Evolutionary conservation across 2,797 vertebrate species (phyloP).

Genomic region (Melanotaenia nigrans): DNA sequence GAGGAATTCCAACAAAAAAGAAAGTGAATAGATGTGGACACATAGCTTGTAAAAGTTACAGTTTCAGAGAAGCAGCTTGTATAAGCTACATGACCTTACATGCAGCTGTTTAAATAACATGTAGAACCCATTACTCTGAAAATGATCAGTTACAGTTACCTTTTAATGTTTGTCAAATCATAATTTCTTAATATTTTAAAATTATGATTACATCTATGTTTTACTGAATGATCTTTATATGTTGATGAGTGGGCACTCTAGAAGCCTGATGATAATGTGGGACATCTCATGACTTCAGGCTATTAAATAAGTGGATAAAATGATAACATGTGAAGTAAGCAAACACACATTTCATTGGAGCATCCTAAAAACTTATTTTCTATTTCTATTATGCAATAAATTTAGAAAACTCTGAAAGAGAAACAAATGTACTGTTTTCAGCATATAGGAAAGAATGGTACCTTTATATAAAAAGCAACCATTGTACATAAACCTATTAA

Average conservation of each 20-base stretch:
- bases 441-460: background rate
- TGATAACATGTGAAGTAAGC: too few species aligned
- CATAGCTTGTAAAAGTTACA: background rate
- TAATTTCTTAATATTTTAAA: too few species aligned
- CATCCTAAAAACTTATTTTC: background rate
- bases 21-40: background rate
- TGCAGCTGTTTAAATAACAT: background rate
- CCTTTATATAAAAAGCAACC: background rate
- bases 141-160: too few species aligned
- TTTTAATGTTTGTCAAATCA: too few species aligned
- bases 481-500: background rate
- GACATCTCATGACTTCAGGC: too few species aligned
- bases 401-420: background rate
- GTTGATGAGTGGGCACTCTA: too few species aligned
- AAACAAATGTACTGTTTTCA: background rate
- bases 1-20: conserved; percentile 2
- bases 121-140: background rate
- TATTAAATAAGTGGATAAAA: too few species aligned
- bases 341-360: too few species aligned
- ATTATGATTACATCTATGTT: too few species aligned
- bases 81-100: background rate
- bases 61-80: background rate
- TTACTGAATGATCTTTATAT: too few species aligned
- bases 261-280: too few species aligned
- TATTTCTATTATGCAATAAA: background rate